Evolutionary conservation across 1,140 invertebrate genomes (phyloP).

Genomic region (Leptoteleia sp.): DNA sequence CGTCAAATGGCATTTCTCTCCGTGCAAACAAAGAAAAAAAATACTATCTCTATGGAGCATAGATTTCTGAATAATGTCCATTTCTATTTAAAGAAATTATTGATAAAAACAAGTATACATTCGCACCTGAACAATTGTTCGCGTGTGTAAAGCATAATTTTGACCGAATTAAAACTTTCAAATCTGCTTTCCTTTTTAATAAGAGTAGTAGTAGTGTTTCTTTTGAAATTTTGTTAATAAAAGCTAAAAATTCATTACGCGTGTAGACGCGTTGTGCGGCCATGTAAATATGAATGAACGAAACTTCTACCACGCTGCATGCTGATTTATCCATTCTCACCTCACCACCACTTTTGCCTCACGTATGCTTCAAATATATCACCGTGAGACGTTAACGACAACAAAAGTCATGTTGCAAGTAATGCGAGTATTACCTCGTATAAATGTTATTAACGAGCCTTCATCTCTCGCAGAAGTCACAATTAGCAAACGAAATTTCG

Average conservation of each 20-base stretch:
- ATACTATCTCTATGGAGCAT: slow-evolving; percentile 10
- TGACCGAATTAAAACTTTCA: slow-evolving; percentile 31
- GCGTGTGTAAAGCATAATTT: not conserved
- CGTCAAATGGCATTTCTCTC: too few relatives aligned
- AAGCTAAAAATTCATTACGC: slow-evolving; percentile 55
- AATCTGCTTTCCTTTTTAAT: slow-evolving; percentile 50
- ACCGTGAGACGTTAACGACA: slow-evolving; percentile 51
- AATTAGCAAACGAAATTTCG: slow-evolving; percentile 55
- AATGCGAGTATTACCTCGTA: slow-evolving; percentile 56
- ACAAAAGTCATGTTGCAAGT: slow-evolving; percentile 35
- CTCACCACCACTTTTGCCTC: slow-evolving; percentile 37
- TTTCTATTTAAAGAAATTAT: too few relatives aligned
- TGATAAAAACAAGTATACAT: not conserved
- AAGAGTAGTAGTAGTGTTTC: not conserved
- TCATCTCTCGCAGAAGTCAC: slow-evolving; percentile 59
- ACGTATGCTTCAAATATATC: slow-evolving; percentile 50
- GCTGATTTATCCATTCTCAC: slow-evolving; percentile 59
- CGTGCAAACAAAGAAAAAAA: too few relatives aligned
- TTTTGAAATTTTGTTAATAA: too few relatives aligned
- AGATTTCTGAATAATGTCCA: slow-evolving; percentile 4
- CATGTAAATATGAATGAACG: slow-evolving; percentile 73
- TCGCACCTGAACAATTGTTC: not conserved
- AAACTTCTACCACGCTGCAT: slow-evolving; percentile 53
- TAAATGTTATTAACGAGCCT: slow-evolving; percentile 54
- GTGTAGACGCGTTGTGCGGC: slow-evolving; percentile 79